Conservation (phyloP, 2,888 invertebrate genomes). For the Thysanoteuthis rhombus region DNA sequence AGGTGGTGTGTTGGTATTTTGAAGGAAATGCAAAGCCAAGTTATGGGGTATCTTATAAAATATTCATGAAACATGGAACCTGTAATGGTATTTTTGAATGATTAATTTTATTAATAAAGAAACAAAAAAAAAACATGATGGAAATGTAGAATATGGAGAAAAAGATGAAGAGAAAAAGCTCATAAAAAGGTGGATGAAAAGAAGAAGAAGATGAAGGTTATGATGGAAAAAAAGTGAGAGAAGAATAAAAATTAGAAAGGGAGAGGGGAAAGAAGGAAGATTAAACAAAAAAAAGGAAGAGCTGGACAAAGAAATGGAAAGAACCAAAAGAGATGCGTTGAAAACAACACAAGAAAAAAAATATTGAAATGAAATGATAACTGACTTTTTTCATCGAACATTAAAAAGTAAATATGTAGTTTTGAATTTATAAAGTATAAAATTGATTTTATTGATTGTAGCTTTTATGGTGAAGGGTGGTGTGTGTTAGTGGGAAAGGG, state of each 20-base stretch:
- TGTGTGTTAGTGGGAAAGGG: not conserved
- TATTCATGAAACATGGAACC: not conserved
- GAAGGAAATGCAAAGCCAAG: constrained; percentile 12
- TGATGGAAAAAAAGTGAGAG: not conserved
- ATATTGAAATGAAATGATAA: not conserved
- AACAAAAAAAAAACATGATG: not conserved
- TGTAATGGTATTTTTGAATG: constrained; percentile 12
- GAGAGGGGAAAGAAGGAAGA: not conserved
- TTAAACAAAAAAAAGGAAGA: not conserved
- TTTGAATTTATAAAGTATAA: not conserved
- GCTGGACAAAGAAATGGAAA: not conserved
- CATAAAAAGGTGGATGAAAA: not conserved
- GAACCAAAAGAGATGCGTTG: not conserved
- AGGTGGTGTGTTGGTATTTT: not conserved
- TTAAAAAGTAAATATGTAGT: constrained; percentile 12
- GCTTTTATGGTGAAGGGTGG: not conserved
- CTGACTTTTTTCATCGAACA: not conserved
- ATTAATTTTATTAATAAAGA: not conserved
- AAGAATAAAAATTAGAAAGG: not conserved
- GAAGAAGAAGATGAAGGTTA: not conserved
- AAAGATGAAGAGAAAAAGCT: not conserved
- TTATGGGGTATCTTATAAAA: not conserved
- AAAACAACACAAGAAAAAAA: not conserved
- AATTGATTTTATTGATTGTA: constrained; percentile 12
- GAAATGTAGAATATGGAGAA: not conserved